A percentile compares a stretch with the other conserved stretches of the same genome.
These are phyloP conservation scores for Halichondria panicea DNA, from an alignment of 37 sponge, comb jelly and placozoan species.

Conservation along the genomic window DNA sequence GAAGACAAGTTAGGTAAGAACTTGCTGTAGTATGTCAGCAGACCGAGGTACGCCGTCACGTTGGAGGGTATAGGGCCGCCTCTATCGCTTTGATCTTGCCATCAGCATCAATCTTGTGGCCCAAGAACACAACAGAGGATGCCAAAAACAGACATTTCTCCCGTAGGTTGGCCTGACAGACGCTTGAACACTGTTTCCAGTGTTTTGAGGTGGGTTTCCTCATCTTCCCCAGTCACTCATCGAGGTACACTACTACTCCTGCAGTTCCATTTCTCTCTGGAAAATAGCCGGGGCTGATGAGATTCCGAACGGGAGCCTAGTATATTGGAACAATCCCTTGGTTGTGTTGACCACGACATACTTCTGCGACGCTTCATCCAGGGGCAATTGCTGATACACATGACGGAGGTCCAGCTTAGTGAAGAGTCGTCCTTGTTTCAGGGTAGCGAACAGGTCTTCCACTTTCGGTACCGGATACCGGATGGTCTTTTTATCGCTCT, in stretches of 20 bases:
- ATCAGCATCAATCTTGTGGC: conserved; percentile 22
- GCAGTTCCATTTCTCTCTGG: conserved; percentile 14
- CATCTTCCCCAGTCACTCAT: conserved; percentile 21
- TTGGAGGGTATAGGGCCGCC: conserved; percentile 31
- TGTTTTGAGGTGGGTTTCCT: background rate
- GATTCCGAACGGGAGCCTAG: conserved; percentile 31
- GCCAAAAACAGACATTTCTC: conserved; percentile 11
- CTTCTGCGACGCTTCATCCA: conserved; percentile 30
- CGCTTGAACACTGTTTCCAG: conserved; percentile 15
- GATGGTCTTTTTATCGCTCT: background rate
- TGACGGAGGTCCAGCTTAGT: conserved; percentile 34
- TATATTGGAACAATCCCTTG: conserved; percentile 6
- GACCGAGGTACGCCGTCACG: conserved; percentile 28
- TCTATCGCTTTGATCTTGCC: conserved; percentile 27
- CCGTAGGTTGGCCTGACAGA: conserved; percentile 5
- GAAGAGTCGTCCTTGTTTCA: conserved; percentile 21
- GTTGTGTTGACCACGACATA: conserved; percentile 32
- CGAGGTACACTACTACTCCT: conserved; percentile 23
- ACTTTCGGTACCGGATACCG: conserved; percentile 34
- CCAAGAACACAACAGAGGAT: conserved; percentile 3
- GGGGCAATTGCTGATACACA: conserved; percentile 23
- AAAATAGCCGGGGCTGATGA: conserved; percentile 46
- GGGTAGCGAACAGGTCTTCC: conserved; percentile 9
- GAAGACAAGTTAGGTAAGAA: conserved; percentile 35
- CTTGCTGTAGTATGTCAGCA: conserved; percentile 26